Evolutionary conservation across 2,888 invertebrate species (phyloP).

Genomic region (Thera obeliscata): DNA sequence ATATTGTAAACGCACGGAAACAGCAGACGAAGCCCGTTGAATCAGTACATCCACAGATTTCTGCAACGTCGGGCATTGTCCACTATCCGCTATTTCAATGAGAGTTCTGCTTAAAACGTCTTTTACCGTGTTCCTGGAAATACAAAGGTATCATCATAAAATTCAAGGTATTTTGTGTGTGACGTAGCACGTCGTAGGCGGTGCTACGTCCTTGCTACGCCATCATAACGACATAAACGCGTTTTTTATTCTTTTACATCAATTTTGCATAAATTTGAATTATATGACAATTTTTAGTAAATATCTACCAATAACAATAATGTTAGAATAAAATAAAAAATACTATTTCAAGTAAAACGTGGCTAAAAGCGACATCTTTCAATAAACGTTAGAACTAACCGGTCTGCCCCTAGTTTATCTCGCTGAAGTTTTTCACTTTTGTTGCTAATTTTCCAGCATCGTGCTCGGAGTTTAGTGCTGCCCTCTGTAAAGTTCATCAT

Average conservation of each 20-base stretch:
- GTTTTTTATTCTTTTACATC: neutral
- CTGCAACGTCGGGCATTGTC: constrained; percentile 55
- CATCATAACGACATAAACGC: constrained; percentile 20
- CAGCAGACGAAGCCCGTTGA: constrained; percentile 48
- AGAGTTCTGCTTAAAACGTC: constrained; percentile 61
- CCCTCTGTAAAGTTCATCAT: constrained; percentile 55
- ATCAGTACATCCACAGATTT: constrained; percentile 52
- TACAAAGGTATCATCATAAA: neutral
- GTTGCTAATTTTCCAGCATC: constrained; percentile 42
- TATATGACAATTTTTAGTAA: too few relatives aligned
- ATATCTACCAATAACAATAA: too few relatives aligned
- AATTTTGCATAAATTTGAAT: too few relatives aligned
- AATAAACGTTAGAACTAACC: constrained; percentile 50
- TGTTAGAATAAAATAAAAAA: neutral
- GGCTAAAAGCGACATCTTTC: constrained; percentile 58
- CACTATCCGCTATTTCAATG: constrained; percentile 61
- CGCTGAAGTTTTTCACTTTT: constrained; percentile 56
- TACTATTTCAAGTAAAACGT: neutral
- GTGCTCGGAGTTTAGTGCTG: constrained; percentile 57
- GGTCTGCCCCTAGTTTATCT: constrained; percentile 61
- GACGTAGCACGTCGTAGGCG: neutral
- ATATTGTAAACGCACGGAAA: constrained; percentile 48
- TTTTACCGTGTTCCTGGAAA: constrained; percentile 58
- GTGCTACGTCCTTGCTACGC: neutral
- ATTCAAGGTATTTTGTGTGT: neutral